Evolutionary conservation across 1,140 invertebrate genomes (phyloP).

Genomic region (Augochlora pura): DNA sequence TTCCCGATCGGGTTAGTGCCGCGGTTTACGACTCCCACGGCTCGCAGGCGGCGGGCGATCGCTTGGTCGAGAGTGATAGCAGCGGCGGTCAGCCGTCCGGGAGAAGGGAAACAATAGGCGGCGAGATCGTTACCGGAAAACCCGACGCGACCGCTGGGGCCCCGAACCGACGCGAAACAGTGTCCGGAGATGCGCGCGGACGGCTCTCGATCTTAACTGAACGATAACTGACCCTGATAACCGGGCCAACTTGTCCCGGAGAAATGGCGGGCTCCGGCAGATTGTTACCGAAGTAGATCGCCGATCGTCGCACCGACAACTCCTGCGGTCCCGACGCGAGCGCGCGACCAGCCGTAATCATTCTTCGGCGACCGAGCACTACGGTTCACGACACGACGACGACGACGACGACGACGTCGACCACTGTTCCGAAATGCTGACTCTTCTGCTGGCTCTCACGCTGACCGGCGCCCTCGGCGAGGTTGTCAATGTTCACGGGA

Average conservation of each 20-base stretch:
- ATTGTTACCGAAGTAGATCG: not conserved
- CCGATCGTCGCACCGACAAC: no score
- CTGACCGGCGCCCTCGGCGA: conserved; percentile 21
- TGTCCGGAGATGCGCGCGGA: not conserved
- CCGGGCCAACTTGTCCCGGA: no score
- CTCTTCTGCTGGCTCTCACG: conserved; percentile 29
- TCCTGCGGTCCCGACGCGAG: no score
- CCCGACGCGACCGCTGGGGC: no score
- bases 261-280: not conserved
- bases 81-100: no score
- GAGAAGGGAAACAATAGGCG: no score
- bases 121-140: no score
- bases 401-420: no score
- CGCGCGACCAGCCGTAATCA: not conserved
- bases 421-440: no score
- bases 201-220: not conserved
- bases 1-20: conserved; percentile 12
- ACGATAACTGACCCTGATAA: not conserved
- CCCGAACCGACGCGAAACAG: no score
- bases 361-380: not conserved
- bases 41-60: not conserved
- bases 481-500: conserved; percentile 27
- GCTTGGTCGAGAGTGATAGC: no score
- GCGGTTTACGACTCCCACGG: conserved; percentile 5
- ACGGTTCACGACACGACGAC: no score